Evolutionary conservation across 2,797 vertebrate species (phyloP), one percentile per base, ranked within the genome.

Genomic region (Nothura maculosa): DNA sequence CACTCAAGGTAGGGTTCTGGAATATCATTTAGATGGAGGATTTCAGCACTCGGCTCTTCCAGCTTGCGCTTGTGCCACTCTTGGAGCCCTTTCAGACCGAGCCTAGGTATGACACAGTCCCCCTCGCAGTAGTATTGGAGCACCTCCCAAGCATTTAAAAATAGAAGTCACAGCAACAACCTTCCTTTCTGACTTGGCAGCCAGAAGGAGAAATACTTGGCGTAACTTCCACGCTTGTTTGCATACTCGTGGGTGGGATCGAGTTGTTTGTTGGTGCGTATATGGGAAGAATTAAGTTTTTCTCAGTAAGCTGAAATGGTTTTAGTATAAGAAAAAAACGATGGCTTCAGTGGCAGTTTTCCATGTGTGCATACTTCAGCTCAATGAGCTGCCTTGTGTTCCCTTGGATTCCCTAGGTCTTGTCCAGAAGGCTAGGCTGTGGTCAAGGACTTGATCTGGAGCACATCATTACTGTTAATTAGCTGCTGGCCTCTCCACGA

Each of bases 161-260:
- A 95, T 81, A 96, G 96, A 94, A 94, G 62, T 82, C 52, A 4
- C 80, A 89, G 85, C 48, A 94, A 96, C 77, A 81, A 91, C 92
- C 89, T 96, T 67, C 77, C 57, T 89, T 92, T 92, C 90, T 94
- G 58, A 66, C 82, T 95, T 96, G 95, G 94, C 95, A 93, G 95
- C 4, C 12, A 73, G 66, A 43, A 76, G 87, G 52, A 94, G 63
- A 85, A 95, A 95, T 91, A 90, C 79, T 94, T 94, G 94, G 92
- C 74, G 0, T 89, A 89, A 90, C 67, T 87, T 89, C 89, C 7
- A 81, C 70, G 40, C 94, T 91, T 95, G 92, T 96, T 96, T 95
- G 90, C 90, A 94, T 93, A 76, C 83, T 93, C 67, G 28, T 94
- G 90, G 85, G 89, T 95, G 93, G 90, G 95, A 91, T 84, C 75